These are phyloP conservation scores for Antheraea yamamai DNA, from an alignment of 2,888 invertebrate species.

Conservation along the genomic window DNA sequence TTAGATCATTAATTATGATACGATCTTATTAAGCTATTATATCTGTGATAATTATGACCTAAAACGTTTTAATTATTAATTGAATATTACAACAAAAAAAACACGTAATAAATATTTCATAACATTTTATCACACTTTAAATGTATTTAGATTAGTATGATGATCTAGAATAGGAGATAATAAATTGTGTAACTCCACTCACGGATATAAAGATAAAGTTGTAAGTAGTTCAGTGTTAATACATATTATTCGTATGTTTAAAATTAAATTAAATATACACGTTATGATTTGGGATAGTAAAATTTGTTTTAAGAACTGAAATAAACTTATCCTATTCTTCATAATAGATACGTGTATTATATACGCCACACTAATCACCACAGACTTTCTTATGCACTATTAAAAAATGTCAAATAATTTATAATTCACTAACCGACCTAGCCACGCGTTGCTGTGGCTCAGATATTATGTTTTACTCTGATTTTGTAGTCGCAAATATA, in stretches of 20 bases:
- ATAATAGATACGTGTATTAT: background rate
- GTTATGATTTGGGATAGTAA: background rate
- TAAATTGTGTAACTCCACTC: background rate
- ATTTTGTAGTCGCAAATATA: too few species aligned
- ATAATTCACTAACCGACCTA: too few species aligned
- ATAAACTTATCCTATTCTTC: background rate
- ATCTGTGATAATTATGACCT: background rate
- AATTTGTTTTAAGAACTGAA: background rate
- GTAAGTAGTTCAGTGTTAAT: background rate
- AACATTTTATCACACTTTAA: slow-evolving; percentile 9
- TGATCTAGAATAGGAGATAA: slow-evolving; percentile 1
- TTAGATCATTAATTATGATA: background rate
- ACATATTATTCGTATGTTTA: background rate
- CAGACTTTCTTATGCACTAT: too few species aligned
- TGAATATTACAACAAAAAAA: background rate
- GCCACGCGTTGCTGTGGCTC: too few species aligned
- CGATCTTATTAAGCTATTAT: background rate
- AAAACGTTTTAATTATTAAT: background rate
- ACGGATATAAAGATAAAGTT: background rate
- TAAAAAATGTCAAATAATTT: too few species aligned
- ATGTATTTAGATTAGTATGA: slow-evolving; percentile 8
- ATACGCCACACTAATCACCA: too few species aligned
- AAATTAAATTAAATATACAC: background rate
- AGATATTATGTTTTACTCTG: too few species aligned
- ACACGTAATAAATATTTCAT: slow-evolving; percentile 7